Conservation (phyloP, 1,140 invertebrate species). For the Drosophila hydei region DNA sequence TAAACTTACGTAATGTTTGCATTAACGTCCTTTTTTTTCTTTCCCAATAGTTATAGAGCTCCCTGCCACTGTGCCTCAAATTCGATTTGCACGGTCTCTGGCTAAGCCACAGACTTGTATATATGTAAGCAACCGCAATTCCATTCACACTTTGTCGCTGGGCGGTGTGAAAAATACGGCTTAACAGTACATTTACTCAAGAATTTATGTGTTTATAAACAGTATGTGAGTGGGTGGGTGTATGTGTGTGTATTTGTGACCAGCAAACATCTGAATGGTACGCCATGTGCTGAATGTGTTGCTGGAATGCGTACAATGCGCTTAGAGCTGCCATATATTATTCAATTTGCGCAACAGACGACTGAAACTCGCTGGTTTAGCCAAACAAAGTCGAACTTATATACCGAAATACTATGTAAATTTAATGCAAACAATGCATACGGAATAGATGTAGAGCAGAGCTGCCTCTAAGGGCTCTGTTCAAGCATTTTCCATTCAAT, state of each 20-base stretch:
- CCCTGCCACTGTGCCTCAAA: neutral
- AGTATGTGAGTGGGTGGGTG: neutral
- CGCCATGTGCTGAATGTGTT: constrained; percentile 9
- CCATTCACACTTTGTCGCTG: constrained; percentile 62
- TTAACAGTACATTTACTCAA: constrained; percentile 77
- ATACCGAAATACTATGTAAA: neutral
- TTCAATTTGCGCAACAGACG: constrained; percentile 58
- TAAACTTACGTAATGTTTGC: constrained; percentile 57
- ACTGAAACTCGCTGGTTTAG: constrained; percentile 30
- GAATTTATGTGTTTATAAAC: constrained; percentile 74
- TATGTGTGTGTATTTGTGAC: neutral
- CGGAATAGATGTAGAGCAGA: neutral
- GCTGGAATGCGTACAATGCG: constrained; percentile 33
- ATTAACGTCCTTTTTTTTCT: constrained; percentile 36
- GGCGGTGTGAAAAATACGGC: constrained; percentile 62
- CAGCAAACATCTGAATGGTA: neutral
- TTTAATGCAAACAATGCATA: constrained; percentile 4
- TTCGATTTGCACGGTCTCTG: neutral
- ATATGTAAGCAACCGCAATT: constrained; percentile 20
- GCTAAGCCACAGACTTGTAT: constrained; percentile 29
- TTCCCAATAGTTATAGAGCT: constrained; percentile 46
- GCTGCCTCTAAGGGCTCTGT: neutral
- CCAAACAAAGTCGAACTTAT: constrained; percentile 14
- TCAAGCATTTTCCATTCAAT: neutral
- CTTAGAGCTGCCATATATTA: constrained; percentile 59